Evolutionary conservation across 2,888 invertebrate genomes (phyloP), one percentile per base, ranked within the genome.

Genomic region (Acanthoscelides obtectus): DNA sequence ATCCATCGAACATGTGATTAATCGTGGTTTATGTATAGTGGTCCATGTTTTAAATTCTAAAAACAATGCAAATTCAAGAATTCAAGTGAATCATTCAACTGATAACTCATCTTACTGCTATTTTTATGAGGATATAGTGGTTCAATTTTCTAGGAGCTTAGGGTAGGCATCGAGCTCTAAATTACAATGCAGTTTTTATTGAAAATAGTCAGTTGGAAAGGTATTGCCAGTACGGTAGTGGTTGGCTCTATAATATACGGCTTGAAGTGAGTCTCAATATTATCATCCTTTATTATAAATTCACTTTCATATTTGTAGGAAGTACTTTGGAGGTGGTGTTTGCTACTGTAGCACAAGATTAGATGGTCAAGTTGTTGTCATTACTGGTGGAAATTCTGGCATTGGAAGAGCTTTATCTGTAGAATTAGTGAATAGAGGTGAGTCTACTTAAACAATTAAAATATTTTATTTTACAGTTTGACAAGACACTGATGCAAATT

Each of bases 351-450:
- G 80, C 6, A 74, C 82, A 70, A 76, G 83, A 69, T 77, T 86
- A 73, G 84, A 85, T 76, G 86, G 85, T 64, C 82, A 86, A 77
- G 87, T 88, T 22, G 83, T 89, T n/a, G 84, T 90, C 65, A 84
- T 90, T 70, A 90, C 90, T 19, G 89, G 90, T 27, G 88, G 87
- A n/a, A 89, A 86, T 81, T 86, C 87, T 72, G 90, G 90, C 3
- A 87, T 90, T 76, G 90, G 90, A n/a, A 87, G 86, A 80, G 88
- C 87, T 70, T 83, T 88, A 66, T 87, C 88, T 0, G 77, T 86
- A 65, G 87, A 88, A 76, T 81, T 90, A 71, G 88, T 88, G 4
- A 81, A 84, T 75, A 83, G 86, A 83, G 87, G 86, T 86, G 80
- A 22, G 68, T n/a, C 19, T 68, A 63, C n/a, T n/a, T n/a, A n/a